These are phyloP conservation scores for Mantis religiosa DNA, from an alignment of 2,888 invertebrate genomes.

Conservation along the genomic window DNA sequence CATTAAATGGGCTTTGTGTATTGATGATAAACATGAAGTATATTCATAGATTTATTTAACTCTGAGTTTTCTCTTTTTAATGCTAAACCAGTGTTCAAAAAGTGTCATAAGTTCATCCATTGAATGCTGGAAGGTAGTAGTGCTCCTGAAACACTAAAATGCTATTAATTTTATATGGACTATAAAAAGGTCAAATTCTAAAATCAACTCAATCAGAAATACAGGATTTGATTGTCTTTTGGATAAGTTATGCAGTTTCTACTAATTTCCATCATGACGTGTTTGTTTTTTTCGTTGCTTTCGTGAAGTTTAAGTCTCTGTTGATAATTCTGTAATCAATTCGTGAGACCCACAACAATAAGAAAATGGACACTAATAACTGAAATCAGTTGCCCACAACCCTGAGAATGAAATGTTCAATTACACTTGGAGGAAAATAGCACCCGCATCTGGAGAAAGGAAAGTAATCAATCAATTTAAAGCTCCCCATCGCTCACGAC, in stretches of 20 bases:
- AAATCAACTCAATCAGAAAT: background rate
- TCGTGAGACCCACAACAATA: conserved; percentile 4
- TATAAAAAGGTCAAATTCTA: no score
- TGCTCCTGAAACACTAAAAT: no score
- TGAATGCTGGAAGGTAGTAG: no score
- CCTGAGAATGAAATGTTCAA: background rate
- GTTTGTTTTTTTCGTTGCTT: background rate
- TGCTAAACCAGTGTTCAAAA: no score
- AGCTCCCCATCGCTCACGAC: background rate
- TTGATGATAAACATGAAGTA: no score
- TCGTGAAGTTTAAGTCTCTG: background rate
- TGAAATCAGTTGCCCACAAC: background rate
- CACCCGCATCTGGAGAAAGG: conserved; percentile 23
- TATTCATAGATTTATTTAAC: no score
- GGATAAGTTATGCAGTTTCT: background rate
- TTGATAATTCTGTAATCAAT: background rate
- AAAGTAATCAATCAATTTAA: conserved; percentile 31
- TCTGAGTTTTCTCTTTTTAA: no score
- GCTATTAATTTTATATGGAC: no score
- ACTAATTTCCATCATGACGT: background rate
- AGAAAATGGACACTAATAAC: conserved; percentile 4
- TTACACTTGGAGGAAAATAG: background rate
- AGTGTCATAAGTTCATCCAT: no score
- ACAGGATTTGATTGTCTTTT: background rate
- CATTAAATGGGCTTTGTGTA: no score